Percentiles rank a stretch among this genome's conserved stretches.
These are phyloP conservation scores for Drosophila cyrtoloma DNA, from an alignment of 2,888 invertebrate species.

Conservation along the genomic window DNA sequence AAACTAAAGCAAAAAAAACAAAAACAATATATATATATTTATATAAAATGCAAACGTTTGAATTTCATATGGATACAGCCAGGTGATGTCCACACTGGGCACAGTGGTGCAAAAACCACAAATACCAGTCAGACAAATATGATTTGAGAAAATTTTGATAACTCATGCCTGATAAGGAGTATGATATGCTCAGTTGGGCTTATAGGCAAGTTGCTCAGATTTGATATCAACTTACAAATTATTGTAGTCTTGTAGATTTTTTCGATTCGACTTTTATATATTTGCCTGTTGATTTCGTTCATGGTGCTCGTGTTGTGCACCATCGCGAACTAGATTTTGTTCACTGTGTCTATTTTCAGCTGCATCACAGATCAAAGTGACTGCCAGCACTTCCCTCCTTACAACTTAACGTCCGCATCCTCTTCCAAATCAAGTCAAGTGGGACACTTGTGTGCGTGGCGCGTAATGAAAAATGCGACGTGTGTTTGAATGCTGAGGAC, in stretches of 20 bases:
- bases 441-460: slow-evolving; percentile 64
- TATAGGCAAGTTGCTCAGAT: not conserved
- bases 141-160: not conserved
- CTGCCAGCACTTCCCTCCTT: not conserved
- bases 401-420: not conserved
- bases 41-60: slow-evolving; percentile 14
- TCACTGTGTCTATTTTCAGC: slow-evolving; percentile 45
- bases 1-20: slow-evolving; percentile 12
- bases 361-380: slow-evolving; percentile 73
- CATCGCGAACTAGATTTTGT: slow-evolving; percentile 6
- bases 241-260: not conserved
- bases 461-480: slow-evolving; percentile 68
- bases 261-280: not conserved
- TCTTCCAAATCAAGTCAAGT: slow-evolving; percentile 43
- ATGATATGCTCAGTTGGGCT: not conserved
- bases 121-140: not conserved
- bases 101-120: slow-evolving; percentile 15
- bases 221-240: not conserved
- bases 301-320: not conserved
- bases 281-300: not conserved
- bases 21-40: not conserved
- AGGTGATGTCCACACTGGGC: slow-evolving; percentile 6
- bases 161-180: not conserved
- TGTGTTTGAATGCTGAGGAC: slow-evolving; percentile 36
- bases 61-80: slow-evolving; percentile 22